These are phyloP conservation scores for Liasis olivaceus DNA, from an alignment of 2,797 vertebrate genomes.

Conservation along the genomic window DNA sequence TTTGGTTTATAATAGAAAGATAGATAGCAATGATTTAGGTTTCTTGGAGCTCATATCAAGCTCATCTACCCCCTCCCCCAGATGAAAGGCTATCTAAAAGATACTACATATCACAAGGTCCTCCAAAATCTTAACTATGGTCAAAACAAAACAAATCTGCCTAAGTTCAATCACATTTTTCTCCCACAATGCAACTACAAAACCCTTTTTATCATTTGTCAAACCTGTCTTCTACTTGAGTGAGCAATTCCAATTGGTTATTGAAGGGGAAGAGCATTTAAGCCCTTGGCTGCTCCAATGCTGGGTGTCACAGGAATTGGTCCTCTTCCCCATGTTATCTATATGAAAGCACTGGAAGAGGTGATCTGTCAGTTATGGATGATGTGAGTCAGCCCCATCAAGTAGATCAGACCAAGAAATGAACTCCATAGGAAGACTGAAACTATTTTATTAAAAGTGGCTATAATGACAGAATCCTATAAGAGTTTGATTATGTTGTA, in stretches of 20 bases:
- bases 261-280: not conserved
- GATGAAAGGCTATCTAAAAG: not conserved
- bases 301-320: not conserved
- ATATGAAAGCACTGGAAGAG: not conserved
- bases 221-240: not conserved
- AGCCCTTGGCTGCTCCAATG: not conserved
- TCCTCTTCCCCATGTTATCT: not conserved
- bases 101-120: not conserved
- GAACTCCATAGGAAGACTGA: not conserved
- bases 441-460: not conserved
- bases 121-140: not conserved
- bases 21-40: not conserved
- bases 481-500: not conserved
- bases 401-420: not conserved
- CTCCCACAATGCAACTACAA: not conserved
- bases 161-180: not conserved
- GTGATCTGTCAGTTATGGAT: not conserved
- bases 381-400: not conserved
- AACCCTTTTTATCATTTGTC: not conserved
- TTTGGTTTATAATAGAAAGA: not conserved
- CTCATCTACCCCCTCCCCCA: not conserved
- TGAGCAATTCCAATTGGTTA: not conserved
- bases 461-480: not conserved
- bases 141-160: not conserved
- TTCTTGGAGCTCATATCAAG: slow-evolving; percentile 8